Evolutionary conservation across 2,888 invertebrate genomes (phyloP).

Genomic region (Drosophila anceps): DNA sequence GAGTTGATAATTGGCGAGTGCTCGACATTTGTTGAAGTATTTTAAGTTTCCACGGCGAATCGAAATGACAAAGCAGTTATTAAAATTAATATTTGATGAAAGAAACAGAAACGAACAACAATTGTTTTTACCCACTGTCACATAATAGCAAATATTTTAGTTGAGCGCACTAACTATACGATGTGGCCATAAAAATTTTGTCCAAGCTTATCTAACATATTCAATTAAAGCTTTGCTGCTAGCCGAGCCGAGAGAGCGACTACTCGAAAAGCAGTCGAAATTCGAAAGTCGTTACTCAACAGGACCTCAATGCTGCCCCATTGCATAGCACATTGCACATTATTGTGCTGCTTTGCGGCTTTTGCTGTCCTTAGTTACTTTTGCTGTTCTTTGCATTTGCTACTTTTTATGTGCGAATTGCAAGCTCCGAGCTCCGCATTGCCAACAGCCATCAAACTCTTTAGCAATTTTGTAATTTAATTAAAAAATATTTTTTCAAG

Average conservation of each 20-base stretch:
- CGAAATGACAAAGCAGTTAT: conserved; percentile 44
- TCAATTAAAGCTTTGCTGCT: conserved; percentile 36
- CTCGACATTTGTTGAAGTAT: conserved; percentile 50
- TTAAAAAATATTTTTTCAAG: conserved; percentile 82
- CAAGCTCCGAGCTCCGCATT: neutral
- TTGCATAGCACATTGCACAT: conserved; percentile 47
- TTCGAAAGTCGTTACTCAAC: conserved; percentile 17
- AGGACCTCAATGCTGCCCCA: conserved; percentile 18
- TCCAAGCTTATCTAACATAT: neutral
- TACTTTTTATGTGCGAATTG: conserved; percentile 14
- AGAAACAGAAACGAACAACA: conserved; percentile 30
- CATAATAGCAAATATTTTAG: conserved; percentile 12
- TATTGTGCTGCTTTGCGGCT: conserved; percentile 60
- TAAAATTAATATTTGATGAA: conserved; percentile 61
- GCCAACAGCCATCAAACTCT: conserved; percentile 58
- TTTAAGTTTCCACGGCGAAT: conserved; percentile 43
- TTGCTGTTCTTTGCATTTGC: conserved; percentile 37
- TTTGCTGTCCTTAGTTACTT: conserved; percentile 25
- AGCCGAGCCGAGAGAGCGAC: neutral
- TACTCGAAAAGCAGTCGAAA: conserved; percentile 2
- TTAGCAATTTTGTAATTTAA: conserved; percentile 81
- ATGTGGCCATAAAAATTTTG: neutral
- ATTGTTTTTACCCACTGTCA: conserved; percentile 69
- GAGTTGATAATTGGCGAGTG: neutral
- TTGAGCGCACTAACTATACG: neutral